These are phyloP conservation scores for Todiramphus saurophagus DNA, from an alignment of 2,113 vertebrate species.

Conservation along the genomic window DNA sequence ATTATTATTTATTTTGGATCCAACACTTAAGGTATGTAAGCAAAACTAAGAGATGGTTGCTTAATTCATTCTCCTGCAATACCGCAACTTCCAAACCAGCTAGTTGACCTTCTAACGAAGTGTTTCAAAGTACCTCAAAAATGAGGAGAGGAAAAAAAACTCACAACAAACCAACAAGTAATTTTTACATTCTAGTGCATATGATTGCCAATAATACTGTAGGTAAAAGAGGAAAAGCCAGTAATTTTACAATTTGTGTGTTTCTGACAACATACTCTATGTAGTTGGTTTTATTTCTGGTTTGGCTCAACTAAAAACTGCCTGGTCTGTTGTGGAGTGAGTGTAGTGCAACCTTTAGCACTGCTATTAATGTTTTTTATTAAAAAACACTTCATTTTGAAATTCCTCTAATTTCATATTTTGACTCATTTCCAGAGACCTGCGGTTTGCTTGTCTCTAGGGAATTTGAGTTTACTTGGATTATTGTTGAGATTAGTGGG, in stretches of 20 bases:
- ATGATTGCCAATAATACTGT: background rate
- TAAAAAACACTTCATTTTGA: background rate
- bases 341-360: background rate
- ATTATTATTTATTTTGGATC: conserved; percentile 66
- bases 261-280: background rate
- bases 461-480: background rate
- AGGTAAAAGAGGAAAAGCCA: background rate
- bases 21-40: conserved; percentile 66
- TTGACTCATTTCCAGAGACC: background rate
- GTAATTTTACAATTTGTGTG: background rate
- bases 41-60: conserved; percentile 33
- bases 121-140: background rate
- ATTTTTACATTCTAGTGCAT: background rate
- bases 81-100: conserved; percentile 8
- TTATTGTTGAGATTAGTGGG: background rate
- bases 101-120: background rate
- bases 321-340: background rate
- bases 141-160: background rate
- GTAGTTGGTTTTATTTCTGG: background rate
- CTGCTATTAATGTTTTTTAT: background rate
- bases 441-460: conserved; percentile 4
- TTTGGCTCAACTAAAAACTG: background rate
- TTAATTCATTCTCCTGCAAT: conserved; percentile 39
- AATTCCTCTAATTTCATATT: background rate
- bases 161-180: background rate